These are phyloP conservation scores for Acrobasis repandana DNA, from an alignment of 2,888 invertebrate species.

Conservation along the genomic window DNA sequence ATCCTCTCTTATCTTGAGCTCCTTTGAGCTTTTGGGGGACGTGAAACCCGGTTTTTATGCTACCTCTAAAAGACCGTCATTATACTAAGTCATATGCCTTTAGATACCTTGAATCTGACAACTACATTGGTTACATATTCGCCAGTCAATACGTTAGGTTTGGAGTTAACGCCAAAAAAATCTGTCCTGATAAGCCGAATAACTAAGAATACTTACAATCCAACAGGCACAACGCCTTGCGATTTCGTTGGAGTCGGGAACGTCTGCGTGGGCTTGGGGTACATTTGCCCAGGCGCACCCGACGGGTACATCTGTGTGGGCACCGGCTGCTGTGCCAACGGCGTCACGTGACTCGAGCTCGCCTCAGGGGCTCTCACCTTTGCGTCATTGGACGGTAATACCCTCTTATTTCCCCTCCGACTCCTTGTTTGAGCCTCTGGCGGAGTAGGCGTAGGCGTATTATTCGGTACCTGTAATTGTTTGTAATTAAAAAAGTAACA, in stretches of 20 bases:
- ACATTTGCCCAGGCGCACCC: background rate
- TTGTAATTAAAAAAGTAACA: too few species aligned
- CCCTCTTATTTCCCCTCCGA: background rate
- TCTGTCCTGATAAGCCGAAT: background rate
- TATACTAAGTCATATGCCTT: too few species aligned
- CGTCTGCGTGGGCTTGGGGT: background rate
- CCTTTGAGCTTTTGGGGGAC: too few species aligned
- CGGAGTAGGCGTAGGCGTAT: background rate
- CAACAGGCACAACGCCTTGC: constrained; percentile 54
- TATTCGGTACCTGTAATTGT: background rate
- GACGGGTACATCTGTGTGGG: background rate
- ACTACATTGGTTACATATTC: too few species aligned
- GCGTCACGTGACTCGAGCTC: background rate
- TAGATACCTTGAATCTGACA: too few species aligned
- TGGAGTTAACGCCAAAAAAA: too few species aligned
- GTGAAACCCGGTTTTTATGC: too few species aligned
- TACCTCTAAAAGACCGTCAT: too few species aligned
- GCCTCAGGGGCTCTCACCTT: background rate
- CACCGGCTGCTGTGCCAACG: background rate
- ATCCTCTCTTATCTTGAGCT: too few species aligned
- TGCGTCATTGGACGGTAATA: background rate
- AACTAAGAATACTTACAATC: constrained; percentile 52
- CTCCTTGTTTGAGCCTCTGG: background rate
- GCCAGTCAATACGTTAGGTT: too few species aligned
- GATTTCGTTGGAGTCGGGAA: constrained; percentile 6